Base-by-base conservation (phyloP, 2,113 vertebrate genomes). In the Corythoichthys intestinalis region DNA sequence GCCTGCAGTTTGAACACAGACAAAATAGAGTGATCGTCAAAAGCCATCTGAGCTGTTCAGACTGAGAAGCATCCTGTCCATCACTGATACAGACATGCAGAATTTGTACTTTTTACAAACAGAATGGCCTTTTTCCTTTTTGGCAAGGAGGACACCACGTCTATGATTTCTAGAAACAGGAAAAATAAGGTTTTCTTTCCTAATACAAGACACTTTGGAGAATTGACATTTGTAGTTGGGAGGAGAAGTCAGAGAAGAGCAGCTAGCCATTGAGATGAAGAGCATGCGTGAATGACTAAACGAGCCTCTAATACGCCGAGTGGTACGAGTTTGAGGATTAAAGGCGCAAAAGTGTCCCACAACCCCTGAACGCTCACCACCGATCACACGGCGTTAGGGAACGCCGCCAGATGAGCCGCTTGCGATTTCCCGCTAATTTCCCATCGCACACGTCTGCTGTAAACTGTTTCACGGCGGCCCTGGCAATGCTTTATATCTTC, bases 401-500 rank as follows among this genome's bases (percentile, higher is more conserved):
- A 38, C 20, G 14, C 7, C 20, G 28, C 67, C 76, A 83, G 83
- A 81, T 67, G 69, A 84, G 82, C 76, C 69, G 54, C 71, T 79
- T 69, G 79, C 79, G 65, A 61, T 69, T 66, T 66, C 54, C 79
- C 71, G 65, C 73, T 75, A 0, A n/a, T 56, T 54, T 56, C 3
- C n/a, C 54, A 28, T 54, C 15, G n/a, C 52, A 34, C 54, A 20
- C 54, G 1, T 56, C 54, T 56, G 28, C 9, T 10, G 10, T 56
- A 12, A 35, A 56, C 10, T 2, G 60, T 12, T 4, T 12, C 1
- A 10, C 17, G 59, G 58, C 37, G 8, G 34, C 57, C 14, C 14
- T 1, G 61, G 49, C 65, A 67, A 58, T 61, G 70, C 69, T 85
- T 85, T 78, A 85, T 82, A 85, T 82, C 82, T 85, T 54, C 67